Evolutionary conservation across 2,113 vertebrate genomes (phyloP), one percentile per base, ranked within the genome.

Genomic region (Dasyurus viverrinus): DNA sequence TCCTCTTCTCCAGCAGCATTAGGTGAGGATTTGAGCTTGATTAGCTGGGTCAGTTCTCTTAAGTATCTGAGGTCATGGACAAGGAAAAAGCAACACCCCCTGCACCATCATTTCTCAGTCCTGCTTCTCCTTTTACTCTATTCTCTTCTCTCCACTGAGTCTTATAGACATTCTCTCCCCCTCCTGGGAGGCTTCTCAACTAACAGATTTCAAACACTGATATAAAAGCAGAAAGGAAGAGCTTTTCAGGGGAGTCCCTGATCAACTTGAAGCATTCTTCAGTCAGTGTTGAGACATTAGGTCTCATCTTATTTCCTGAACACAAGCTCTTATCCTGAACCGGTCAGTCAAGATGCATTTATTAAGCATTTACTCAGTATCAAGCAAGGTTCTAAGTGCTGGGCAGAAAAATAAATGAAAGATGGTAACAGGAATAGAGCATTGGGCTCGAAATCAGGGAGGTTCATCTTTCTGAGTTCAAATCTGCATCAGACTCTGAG

Each of bases 11-110:
- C 48, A 26, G 47, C 89, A 23, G 3, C 7, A 23, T 24, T 2
- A 27, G 42, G 5, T 0, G 91, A 42, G 36, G 97, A 92, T 93
- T 98, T 98, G 48, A 98, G 92, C 46, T 97, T 97, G 93, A 98
- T 98, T 50, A 95, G 94, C 76, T 98, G 93, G 0, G 97, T 97
- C 52, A 98, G 95, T 93, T 98, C 97, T 19, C 98, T 97, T 46
- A 98, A 93, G 60, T 97, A 98, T 53, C 98, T 98, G 53, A n/a
- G 30, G 94, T 46, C 8, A 52, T 36, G 90, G 96, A 12, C 98
- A 97, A 98, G 97, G 97, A 97, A 96, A 30, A 24, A 57, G 48
- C 93, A 46, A 2, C 8, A 95, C 91, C 89, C 50, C 14, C 14
- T 94, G 93, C 53, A 93, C 89, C 36, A 97, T 12, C 3, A 93